Conservation (phyloP, 2,797 vertebrate genomes). For the Sternotherus odoratus region DNA sequence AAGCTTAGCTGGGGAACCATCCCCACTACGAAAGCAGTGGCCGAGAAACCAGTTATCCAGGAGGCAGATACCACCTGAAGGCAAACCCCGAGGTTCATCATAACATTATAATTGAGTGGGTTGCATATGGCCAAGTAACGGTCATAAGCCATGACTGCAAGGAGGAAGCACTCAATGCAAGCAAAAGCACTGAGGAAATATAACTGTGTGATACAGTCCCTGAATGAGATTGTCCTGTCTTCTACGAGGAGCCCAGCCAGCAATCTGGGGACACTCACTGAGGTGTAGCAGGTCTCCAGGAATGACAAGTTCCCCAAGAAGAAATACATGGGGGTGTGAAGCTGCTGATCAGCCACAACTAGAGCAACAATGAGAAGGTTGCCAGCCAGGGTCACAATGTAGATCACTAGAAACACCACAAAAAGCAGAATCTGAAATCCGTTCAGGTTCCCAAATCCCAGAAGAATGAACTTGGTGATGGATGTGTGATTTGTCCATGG, state of each 20-base stretch:
- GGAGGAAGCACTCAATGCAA: neutral
- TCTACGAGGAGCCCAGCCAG: neutral
- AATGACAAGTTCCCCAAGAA: neutral
- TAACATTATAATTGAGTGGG: slow-evolving; percentile 24
- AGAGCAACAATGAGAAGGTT: neutral
- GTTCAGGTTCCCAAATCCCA: neutral
- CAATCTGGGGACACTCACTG: neutral
- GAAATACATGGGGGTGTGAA: neutral
- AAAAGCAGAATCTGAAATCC: neutral
- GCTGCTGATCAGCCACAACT: neutral
- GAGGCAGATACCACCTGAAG: slow-evolving; percentile 9
- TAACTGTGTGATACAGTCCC: neutral
- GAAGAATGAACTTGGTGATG: neutral
- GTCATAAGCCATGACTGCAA: neutral
- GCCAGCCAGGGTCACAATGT: neutral
- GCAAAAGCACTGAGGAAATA: neutral
- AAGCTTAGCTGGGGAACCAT: slow-evolving; percentile 30
- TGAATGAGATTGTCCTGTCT: neutral
- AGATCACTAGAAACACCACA: neutral
- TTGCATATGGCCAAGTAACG: neutral
- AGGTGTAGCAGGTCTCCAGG: neutral
- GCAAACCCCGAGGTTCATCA: slow-evolving; percentile 51
- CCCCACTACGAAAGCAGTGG: neutral
- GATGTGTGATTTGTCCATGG: neutral
- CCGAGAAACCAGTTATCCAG: neutral